Evolutionary conservation across 2,797 vertebrate species (phyloP).

Genomic region (Silurus aristotelis): DNA sequence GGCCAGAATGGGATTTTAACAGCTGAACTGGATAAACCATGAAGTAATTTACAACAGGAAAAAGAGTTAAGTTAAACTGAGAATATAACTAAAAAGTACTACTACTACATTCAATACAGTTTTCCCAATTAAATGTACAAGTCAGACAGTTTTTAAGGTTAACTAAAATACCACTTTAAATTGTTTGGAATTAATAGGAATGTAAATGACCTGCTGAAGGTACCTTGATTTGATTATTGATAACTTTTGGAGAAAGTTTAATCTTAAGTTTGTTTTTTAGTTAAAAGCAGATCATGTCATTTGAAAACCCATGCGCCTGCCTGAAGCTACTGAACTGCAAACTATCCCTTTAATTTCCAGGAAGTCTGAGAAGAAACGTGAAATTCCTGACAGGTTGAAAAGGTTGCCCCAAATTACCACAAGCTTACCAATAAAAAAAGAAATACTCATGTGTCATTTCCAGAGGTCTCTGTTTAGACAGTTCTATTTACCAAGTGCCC

Average conservation of each 20-base stretch:
- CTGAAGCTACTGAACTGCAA: constrained; percentile 9
- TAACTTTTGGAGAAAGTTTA: too few relatives aligned
- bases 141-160: not conserved
- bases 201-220: not conserved
- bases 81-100: not conserved
- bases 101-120: not conserved
- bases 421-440: constrained; percentile 38
- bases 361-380: constrained; percentile 9
- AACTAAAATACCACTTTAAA: not conserved
- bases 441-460: constrained; percentile 10
- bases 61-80: constrained; percentile 4
- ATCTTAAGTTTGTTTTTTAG: not conserved
- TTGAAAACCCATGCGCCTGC: not conserved
- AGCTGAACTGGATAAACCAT: constrained; percentile 36
- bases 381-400: constrained; percentile 21
- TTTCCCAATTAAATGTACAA: not conserved
- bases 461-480: constrained; percentile 32
- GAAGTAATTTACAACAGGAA: constrained; percentile 28
- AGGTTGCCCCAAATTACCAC: constrained; percentile 21
- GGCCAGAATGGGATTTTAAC: constrained; percentile 36
- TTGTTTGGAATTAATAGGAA: not conserved
- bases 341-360: not conserved
- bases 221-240: not conserved
- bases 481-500: constrained; percentile 61
- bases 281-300: not conserved